phyloP scores from a whole-genome alignment of 2,113 vertebrate genomes.

The Phrynosoma platyrhinos region DNA sequence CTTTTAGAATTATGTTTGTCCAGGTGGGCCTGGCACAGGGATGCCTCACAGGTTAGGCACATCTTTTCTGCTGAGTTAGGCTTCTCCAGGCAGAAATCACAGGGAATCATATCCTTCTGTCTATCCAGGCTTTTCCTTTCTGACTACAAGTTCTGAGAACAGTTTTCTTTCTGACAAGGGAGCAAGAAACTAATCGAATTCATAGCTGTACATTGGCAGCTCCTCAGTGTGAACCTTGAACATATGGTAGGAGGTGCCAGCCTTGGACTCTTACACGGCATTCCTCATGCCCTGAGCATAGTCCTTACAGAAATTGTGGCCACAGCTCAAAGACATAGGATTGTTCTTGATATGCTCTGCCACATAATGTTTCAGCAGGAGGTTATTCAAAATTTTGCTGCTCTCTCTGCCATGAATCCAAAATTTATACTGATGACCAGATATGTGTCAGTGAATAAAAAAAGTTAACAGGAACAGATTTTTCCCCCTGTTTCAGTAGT shows the following conservation, averaged over 20 bases:
- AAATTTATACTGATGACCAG: accelerated
- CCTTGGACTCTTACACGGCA: not conserved
- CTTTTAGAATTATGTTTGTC: slow-evolving; percentile 80
- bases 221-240: slow-evolving; percentile 64
- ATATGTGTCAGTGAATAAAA: accelerated
- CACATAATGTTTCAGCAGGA: slow-evolving; percentile 42
- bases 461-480: accelerated
- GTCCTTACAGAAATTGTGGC: slow-evolving; percentile 71
- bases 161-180: slow-evolving; percentile 29
- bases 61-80: slow-evolving; percentile 67
- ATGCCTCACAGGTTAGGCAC: slow-evolving; percentile 80
- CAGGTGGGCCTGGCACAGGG: slow-evolving; percentile 86
- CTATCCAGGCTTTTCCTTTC: slow-evolving; percentile 33
- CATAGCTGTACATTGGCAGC: slow-evolving; percentile 75
- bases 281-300: slow-evolving; percentile 42
- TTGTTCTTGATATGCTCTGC: slow-evolving; percentile 30
- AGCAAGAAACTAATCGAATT: slow-evolving; percentile 68
- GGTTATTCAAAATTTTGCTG: accelerated
- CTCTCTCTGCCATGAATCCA: not conserved
- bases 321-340: slow-evolving; percentile 63
- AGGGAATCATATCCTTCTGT: slow-evolving; percentile 41
- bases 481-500: not conserved
- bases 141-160: slow-evolving; percentile 24
- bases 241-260: slow-evolving; percentile 67
- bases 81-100: slow-evolving; percentile 81